Evolutionary conservation across 2,888 invertebrate species (phyloP), one percentile per base, ranked within the genome.

Genomic region (Hemistola chrysoprasaria): DNA sequence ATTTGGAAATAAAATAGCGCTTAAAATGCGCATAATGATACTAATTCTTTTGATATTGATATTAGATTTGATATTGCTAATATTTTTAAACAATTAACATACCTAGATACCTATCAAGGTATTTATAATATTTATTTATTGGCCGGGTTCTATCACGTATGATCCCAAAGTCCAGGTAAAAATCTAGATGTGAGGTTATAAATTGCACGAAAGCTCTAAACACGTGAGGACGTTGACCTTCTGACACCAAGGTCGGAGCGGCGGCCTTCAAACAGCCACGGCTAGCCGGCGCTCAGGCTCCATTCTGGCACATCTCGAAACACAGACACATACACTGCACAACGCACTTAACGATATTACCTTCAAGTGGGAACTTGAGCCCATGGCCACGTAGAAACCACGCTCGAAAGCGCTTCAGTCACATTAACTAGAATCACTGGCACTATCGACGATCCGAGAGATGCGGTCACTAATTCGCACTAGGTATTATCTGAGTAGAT

Each of bases 241-340:
- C 79, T 76, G 77, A 70, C 78, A 79, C 68, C 80, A 88, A 88
- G 88, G 88, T 88, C 88, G 82, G 71, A 72, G 66, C 78, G 78
- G 76, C 85, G 87, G 88, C 88, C 88, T 88, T 87, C 88, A 82
- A 74, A 79, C 78, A 80, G 83, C 78, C 84, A 83, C 78, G 83
- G 75, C 81, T 78, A 78, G 75, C 64, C 72, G 64, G 67, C 72
- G 65, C 71, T 68, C 69, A 68, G 71, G 62, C 74, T 78, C 70
- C 72, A 65, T 62, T 65, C 63, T 62, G 62, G 56, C 62, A 68
- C 66, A 72, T 71, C 71, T 74, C 69, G 62, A 70, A 62, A 66
- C 64, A 59, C 64, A 67, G 54, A 66, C 69, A 59, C 73, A 71
- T 69, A 72, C 62, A 70, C 68, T 65, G 70, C 65, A 67, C 54